These are phyloP conservation scores for Calidris pugnax DNA, from an alignment of 2,113 vertebrate genomes.

Conservation along the genomic window DNA sequence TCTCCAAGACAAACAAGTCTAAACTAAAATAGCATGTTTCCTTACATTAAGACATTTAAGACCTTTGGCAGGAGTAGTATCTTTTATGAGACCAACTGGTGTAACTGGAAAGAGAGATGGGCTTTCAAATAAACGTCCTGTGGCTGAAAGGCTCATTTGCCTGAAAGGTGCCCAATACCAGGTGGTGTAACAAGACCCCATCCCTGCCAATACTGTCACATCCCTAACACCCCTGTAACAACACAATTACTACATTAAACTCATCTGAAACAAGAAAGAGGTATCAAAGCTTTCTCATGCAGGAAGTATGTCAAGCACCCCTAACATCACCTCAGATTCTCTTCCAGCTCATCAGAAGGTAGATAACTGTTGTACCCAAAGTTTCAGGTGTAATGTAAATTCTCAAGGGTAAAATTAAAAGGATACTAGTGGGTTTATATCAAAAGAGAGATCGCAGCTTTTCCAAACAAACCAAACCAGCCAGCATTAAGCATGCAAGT, in stretches of 20 bases:
- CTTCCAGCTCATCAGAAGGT: neutral
- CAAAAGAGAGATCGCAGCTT: neutral
- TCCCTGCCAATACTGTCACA: fast-evolving
- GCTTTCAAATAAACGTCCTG: neutral
- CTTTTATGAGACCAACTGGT: neutral
- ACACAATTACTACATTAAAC: too few species aligned
- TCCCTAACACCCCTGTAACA: fast-evolving
- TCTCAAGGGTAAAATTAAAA: neutral
- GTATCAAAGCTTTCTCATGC: neutral
- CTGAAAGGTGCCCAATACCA: neutral
- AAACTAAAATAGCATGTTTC: neutral
- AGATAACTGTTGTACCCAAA: neutral
- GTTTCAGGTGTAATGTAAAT: neutral
- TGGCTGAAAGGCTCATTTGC: neutral
- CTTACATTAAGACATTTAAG: neutral
- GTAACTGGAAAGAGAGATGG: neutral
- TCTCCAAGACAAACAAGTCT: neutral
- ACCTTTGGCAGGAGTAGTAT: neutral
- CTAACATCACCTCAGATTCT: neutral
- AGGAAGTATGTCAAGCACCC: neutral
- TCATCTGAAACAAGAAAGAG: neutral
- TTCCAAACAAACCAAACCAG: neutral
- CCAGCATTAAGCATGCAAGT: neutral
- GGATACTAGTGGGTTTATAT: neutral
- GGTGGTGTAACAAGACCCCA: fast-evolving